Conservation (phyloP, 2,888 invertebrate species). For the Cheilosia urbana region DNA sequence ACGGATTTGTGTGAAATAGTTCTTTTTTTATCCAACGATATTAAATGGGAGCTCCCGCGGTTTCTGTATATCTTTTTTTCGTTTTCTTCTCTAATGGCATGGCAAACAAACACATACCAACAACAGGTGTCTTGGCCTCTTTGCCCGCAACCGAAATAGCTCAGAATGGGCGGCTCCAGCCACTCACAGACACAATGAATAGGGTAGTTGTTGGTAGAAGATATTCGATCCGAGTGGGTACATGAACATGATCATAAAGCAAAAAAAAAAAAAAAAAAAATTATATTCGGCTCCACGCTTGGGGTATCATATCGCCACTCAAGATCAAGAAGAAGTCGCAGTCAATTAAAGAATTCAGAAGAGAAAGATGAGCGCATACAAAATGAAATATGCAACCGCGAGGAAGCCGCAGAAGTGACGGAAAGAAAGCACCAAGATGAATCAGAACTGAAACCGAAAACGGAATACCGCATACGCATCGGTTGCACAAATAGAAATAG, state of each 20-base stretch:
- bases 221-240: constrained; percentile 54
- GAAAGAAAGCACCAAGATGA: constrained; percentile 43
- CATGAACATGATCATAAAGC: constrained; percentile 43
- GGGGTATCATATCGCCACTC: constrained; percentile 55
- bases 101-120: constrained; percentile 18
- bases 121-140: constrained; percentile 49
- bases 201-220: constrained; percentile 20
- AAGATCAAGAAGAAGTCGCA: constrained; percentile 41
- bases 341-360: constrained; percentile 56
- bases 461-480: constrained; percentile 37
- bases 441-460: constrained; percentile 52
- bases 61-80: constrained; percentile 3
- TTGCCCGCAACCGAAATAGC: constrained; percentile 8
- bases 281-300: constrained; percentile 28
- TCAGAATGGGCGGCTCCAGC: constrained; percentile 3
- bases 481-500: neutral
- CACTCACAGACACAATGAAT: constrained; percentile 5
- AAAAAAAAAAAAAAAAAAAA: constrained; percentile 27
- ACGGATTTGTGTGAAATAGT: constrained; percentile 17
- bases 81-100: neutral
- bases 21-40: constrained; percentile 4
- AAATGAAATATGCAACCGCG: constrained; percentile 2
- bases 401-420: constrained; percentile 66
- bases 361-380: constrained; percentile 12
- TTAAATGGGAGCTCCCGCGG: constrained; percentile 39